Evolutionary conservation across 2,888 invertebrate species (phyloP).

Genomic region (Boloria selene): DNA sequence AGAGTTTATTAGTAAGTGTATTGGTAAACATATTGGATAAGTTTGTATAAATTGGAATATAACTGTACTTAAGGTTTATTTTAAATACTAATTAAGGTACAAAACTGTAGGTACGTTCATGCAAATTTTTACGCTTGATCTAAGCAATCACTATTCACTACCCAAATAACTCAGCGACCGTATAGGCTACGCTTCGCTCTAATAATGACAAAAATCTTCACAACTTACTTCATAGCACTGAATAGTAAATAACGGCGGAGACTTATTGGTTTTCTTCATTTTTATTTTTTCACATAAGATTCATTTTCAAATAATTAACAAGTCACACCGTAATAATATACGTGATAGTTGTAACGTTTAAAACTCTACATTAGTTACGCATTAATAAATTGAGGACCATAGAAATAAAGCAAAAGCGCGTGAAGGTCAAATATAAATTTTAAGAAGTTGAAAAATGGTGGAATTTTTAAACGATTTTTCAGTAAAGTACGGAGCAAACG

Average conservation of each 20-base stretch:
- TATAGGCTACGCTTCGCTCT: slow-evolving; percentile 28
- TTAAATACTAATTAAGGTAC: background rate
- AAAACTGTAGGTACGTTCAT: background rate
- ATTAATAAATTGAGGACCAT: background rate
- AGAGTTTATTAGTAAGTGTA: too few species aligned
- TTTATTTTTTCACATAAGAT: slow-evolving; percentile 35
- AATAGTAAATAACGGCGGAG: slow-evolving; percentile 80
- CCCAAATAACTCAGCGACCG: slow-evolving; percentile 13
- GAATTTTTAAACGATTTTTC: slow-evolving; percentile 2
- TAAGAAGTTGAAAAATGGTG: background rate
- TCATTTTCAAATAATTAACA: slow-evolving; percentile 24
- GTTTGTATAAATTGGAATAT: too few species aligned
- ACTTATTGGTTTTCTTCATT: slow-evolving; percentile 67
- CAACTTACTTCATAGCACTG: slow-evolving; percentile 84
- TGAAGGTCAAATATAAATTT: slow-evolving; percentile 65
- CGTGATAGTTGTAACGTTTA: slow-evolving; percentile 14
- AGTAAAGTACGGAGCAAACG: slow-evolving; percentile 4
- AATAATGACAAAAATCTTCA: slow-evolving; percentile 26
- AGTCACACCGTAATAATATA: slow-evolving; percentile 32
- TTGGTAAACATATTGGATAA: too few species aligned
- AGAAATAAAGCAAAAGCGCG: slow-evolving; percentile 51
- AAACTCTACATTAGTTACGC: too few species aligned
- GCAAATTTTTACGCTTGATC: slow-evolving; percentile 6
- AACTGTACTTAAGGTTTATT: background rate
- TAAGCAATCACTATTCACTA: slow-evolving; percentile 10